phyloP scores from a whole-genome alignment of 2,113 vertebrate species.

The Malurus elegans region DNA sequence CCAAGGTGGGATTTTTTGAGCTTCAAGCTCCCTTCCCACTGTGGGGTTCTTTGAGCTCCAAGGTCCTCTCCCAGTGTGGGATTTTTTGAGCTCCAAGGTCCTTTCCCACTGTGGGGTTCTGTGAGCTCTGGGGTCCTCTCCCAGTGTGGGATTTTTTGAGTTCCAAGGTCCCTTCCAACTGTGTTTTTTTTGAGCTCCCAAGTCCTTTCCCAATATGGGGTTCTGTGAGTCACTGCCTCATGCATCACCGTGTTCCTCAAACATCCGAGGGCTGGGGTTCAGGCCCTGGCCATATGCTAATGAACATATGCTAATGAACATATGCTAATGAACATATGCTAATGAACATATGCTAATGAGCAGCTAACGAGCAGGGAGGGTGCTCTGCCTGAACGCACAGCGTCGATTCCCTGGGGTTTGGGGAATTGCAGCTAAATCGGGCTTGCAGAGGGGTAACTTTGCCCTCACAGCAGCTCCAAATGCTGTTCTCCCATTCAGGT shows the following conservation, averaged over 20 bases:
- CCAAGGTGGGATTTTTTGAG: too few species aligned
- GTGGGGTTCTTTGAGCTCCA: too few species aligned
- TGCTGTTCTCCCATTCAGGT: neutral
- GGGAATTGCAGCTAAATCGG: neutral
- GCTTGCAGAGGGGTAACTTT: neutral
- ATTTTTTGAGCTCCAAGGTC: too few species aligned
- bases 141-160: too few species aligned
- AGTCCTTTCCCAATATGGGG: neutral
- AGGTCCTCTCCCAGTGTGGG: too few species aligned
- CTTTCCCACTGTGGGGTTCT: too few species aligned
- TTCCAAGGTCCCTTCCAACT: neutral
- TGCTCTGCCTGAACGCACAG: neutral
- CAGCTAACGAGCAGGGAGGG: neutral
- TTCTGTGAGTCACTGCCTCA: neutral
- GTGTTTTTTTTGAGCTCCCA: too few species aligned
- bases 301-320: neutral
- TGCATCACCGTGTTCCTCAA: neutral
- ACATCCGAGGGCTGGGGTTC: rapidly evolving
- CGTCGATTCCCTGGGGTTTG: neutral
- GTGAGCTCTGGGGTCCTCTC: too few species aligned
- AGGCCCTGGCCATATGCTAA: neutral
- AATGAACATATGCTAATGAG: neutral
- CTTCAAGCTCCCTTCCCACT: too few species aligned
- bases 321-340: neutral
- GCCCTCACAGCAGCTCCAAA: neutral